Conservation (phyloP, 2,113 vertebrate genomes). For the Leiothrix lutea region DNA sequence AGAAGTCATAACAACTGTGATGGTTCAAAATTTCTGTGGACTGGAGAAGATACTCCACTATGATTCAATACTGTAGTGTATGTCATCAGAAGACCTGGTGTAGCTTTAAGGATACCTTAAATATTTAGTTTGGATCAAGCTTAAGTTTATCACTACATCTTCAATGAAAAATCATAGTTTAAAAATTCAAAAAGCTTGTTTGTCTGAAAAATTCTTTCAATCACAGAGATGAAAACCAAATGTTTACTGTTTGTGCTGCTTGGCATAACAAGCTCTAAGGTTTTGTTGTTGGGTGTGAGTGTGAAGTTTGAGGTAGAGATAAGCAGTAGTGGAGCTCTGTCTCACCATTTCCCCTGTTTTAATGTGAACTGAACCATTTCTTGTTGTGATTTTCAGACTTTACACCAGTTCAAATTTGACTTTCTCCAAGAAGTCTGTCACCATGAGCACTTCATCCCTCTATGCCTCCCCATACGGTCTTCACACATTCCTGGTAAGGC, state of each 20-base stretch:
- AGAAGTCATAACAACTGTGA: not conserved
- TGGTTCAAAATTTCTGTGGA: not conserved
- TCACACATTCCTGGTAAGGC: conserved; percentile 82
- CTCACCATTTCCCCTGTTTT: not conserved
- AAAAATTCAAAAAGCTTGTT: not conserved
- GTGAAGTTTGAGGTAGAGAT: not conserved
- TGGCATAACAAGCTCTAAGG: not conserved
- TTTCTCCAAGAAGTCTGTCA: conserved; percentile 96
- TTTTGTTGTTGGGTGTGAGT: not conserved
- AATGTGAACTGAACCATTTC: not conserved
- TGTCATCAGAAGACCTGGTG: not conserved
- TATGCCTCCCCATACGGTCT: conserved; percentile 91
- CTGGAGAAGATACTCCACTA: not conserved
- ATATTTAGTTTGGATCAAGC: not conserved
- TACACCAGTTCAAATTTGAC: conserved; percentile 94
- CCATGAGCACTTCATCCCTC: conserved; percentile 93
- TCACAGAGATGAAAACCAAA: not conserved
- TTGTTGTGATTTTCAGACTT: conserved; percentile 75
- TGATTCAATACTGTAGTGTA: not conserved
- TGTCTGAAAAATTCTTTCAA: not conserved
- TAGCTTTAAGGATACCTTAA: not conserved
- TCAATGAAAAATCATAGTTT: not conserved
- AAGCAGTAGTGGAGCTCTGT: not conserved
- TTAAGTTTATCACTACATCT: not conserved
- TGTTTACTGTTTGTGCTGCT: not conserved